Base-by-base conservation (phyloP, 1,140 invertebrate genomes). In the Potamilus streckersoni region DNA sequence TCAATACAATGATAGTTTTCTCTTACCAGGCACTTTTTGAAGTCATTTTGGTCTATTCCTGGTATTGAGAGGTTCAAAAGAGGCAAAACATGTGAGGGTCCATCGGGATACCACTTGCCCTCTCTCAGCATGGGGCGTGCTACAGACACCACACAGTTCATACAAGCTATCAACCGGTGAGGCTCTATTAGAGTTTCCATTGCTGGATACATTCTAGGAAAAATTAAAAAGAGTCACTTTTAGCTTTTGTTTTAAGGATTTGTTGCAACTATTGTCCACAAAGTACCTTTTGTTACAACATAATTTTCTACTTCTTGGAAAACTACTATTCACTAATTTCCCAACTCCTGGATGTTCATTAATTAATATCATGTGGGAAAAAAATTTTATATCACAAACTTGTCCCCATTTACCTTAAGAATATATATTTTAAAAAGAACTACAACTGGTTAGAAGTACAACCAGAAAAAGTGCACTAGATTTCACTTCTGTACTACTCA, bases 21-120 rank as follows among this genome's bases (percentile, higher is more conserved):
- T 67, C 87, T 85, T 72, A 94, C 92, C 82, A 96, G 91, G 76
- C 93, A 95, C 85, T 98, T 98, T 74, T 93, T 92, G 57, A 94
- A 92, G 88, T 98, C 97, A 85, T 98, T 98, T 0, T 95, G 93
- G 90, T 98, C 96, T 62, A 98, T 94, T 12, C 96, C 96, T 0
- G 96, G 96, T 17, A 98, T 88, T 1, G 94, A 91, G 2, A 93
- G 92, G 82, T 95, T 93, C 5, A 98, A 88, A 8, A 98, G 88
- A 2, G 95, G 95, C 6, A 98, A 91, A 0, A 97, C 93, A 84
- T 97, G 94, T 0, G 92, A 92, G 49, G 94, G 93, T 17, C 95
- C 95, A 86, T 95, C 94, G 13, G 93, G 92, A 87, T 93, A 96
- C 72, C 91, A 87, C 73, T 87, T 87, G 8, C 76, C 73, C 60